A percentile compares a stretch with the other conserved stretches of the same genome.
Conservation (phyloP, 2,888 invertebrate genomes). For the Leptinotarsa tumamoca region DNA sequence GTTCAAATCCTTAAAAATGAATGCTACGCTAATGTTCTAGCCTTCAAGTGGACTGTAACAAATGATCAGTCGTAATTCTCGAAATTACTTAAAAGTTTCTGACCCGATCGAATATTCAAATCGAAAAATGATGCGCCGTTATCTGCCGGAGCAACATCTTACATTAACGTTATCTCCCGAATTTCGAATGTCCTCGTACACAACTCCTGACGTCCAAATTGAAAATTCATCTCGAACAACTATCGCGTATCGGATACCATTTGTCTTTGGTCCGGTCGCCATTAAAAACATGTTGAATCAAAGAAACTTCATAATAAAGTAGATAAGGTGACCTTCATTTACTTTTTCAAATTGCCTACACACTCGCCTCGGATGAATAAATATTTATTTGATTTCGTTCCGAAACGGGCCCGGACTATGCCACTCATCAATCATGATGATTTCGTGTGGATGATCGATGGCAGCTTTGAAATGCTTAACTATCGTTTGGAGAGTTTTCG, state of each 20-base stretch:
- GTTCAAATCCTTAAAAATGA: neutral
- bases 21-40: neutral
- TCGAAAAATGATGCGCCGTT: conserved; percentile 10
- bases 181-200: conserved; percentile 30
- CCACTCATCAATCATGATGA: conserved; percentile 27
- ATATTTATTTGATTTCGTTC: conserved; percentile 31
- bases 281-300: conserved; percentile 55
- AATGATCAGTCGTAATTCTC: neutral
- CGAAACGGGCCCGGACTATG: conserved; percentile 1
- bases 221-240: conserved; percentile 55
- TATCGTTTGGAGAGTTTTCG: neutral
- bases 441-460: conserved; percentile 7
- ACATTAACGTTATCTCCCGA: conserved; percentile 19
- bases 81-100: neutral
- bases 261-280: conserved; percentile 53
- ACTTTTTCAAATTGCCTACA: conserved; percentile 44
- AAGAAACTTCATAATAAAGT: conserved; percentile 50
- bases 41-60: conserved; percentile 2
- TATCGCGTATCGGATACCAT: conserved; percentile 52
- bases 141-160: conserved; percentile 21
- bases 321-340: conserved; percentile 50
- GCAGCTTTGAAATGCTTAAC: conserved; percentile 5
- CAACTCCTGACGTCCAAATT: conserved; percentile 49
- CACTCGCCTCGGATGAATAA: conserved; percentile 33
- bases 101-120: conserved; percentile 14